Base-by-base conservation (phyloP, 2,113 vertebrate genomes). In the Callopanchax toddi region DNA sequence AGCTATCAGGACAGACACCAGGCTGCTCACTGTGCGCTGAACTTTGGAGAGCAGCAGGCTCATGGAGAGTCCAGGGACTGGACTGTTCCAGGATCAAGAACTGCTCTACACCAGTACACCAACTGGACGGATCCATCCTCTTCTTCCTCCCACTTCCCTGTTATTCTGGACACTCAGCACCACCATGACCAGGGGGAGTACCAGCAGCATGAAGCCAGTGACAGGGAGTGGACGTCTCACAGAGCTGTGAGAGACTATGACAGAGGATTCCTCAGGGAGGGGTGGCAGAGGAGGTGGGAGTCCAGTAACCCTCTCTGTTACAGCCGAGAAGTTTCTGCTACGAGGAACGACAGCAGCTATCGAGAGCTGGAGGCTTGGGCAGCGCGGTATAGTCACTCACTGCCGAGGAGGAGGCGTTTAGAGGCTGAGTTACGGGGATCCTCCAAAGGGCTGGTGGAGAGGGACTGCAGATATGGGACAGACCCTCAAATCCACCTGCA, bases 341-440 rank as follows among this genome's bases (percentile, higher is more conserved):
- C 75, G 56, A 85, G 74, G 65, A 71, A 68, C 16, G 50, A 82
- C 68, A 87, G 73, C 75, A 90, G 84, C 76, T 85, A 86, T 29
- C 49, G 82, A 54, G 90, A 92, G 76, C 54, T 91, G 51, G 88
- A 89, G 76, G 87, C 88, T 15, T 89, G 88, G 90, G 89, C 84
- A 2, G 70, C 85, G 9, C 80, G 87, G 49, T 91, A 91, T 37
- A 87, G 89, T 62, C 89, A 88, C 55, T 90, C 90, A 8, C 78
- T 91, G 16, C 89, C 89, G 2, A 86, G 90, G 63, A 89, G 75
- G 63, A 84, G 76, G 51, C 79, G 71, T 1, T 61, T 85, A 59
- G 90, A 91, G 55, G 79, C 74, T 6, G 90, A 74, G 51, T 32
- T 80, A 32, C 78, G 76, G 49, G 84, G 80, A 0, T 5, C 75